Evolutionary conservation across 2,888 invertebrate genomes (phyloP), one percentile per base, ranked within the genome.

Genomic region (Branchipolynoe longqiensis): DNA sequence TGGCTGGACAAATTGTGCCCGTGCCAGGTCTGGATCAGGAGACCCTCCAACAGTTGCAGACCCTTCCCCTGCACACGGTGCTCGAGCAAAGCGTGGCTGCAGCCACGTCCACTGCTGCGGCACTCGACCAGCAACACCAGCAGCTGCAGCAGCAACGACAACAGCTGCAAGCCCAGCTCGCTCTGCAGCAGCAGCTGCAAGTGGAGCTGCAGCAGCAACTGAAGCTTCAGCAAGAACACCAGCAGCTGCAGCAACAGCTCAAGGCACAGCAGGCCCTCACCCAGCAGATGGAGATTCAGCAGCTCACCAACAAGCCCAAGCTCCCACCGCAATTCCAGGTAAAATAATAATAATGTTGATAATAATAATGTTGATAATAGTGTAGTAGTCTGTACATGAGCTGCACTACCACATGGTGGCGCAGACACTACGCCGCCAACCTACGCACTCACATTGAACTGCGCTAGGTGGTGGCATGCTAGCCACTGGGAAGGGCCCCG

Each of bases 211-310:
- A 91, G 56, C 91, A 90, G 78, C 91, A 91, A 87, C 86, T 88
- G 85, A 86, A 87, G 83, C 87, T 86, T 28, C 87, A 91, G 86
- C 91, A 90, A 31, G 90, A 90, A 62, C 89, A 90, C 85, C 89
- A 94, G 85, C 92, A 92, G 89, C 94, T 95, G 86, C 94, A 94
- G 88, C 95, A 93, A 59, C 93, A 93, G 84, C 92, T 93, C 48
- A 93, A 92, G 38, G 91, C 92, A 84, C 93, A 93, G 93, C 94
- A 95, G 69, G 92, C 93, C 90, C 92, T 92, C 86, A 92, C 91
- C 73, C 92, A 94, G 81, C 89, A 87, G 84, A 88, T 88, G 87
- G 88, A 88, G 85, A 88, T 87, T 64, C 87, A 89, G 85, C 88
- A 84, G 84, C 64, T 40, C 36, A 69, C 84, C 54, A 84, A 84